A percentile compares a stretch with the other conserved stretches of the same genome.
Conservation (phyloP, 2,113 vertebrate species). For the Rhea americana region DNA sequence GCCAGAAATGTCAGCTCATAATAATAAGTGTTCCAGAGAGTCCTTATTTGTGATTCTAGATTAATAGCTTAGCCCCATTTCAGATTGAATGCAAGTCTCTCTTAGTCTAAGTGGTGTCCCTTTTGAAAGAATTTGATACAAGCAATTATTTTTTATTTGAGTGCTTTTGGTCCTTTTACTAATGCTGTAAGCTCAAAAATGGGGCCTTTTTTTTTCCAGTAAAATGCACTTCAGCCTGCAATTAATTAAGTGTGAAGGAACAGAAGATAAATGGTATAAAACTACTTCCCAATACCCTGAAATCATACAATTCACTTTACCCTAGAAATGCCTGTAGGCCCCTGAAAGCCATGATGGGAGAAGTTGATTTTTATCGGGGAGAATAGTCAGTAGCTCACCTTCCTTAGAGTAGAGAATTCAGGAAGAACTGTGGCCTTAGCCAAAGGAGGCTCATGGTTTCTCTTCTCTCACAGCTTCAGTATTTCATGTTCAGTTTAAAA, state of each 20-base stretch:
- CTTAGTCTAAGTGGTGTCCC: background rate
- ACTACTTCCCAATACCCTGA: background rate
- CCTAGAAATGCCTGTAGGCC: background rate
- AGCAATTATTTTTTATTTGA: slow-evolving; percentile 26
- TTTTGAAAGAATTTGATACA: background rate
- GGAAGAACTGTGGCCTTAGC: background rate
- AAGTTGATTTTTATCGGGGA: background rate
- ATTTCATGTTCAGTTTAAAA: background rate
- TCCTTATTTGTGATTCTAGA: slow-evolving; percentile 19
- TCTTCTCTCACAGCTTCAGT: background rate
- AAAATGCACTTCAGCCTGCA: slow-evolving; percentile 38
- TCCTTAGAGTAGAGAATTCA: background rate
- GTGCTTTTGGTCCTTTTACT: background rate
- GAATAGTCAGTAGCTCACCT: background rate
- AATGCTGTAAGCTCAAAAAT: background rate
- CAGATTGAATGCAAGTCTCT: background rate
- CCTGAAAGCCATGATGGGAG: background rate
- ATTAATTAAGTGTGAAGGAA: slow-evolving; percentile 7
- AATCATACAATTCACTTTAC: background rate
- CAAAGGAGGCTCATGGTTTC: background rate
- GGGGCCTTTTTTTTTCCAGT: background rate
- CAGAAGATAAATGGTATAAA: background rate
- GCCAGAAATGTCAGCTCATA: background rate
- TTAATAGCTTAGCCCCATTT: background rate
- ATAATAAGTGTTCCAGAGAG: background rate